Evolutionary conservation across 2,888 invertebrate genomes (phyloP).

Genomic region (Lucinisca nassula): DNA sequence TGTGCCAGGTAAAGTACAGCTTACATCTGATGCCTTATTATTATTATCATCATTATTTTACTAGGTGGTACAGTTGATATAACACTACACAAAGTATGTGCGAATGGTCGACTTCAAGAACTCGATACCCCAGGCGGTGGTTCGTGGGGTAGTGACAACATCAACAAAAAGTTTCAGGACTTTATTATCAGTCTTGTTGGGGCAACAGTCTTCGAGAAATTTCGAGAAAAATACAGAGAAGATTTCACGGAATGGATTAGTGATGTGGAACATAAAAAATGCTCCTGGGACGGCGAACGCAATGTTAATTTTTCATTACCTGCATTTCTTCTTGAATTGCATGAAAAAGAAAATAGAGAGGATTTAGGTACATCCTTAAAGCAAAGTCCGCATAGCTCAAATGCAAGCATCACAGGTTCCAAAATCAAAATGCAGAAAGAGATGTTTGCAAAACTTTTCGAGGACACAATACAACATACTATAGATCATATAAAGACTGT

Average conservation of each 20-base stretch:
- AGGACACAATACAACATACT: slow-evolving; percentile 18
- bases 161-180: slow-evolving; percentile 34
- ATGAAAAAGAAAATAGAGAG: neutral
- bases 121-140: slow-evolving; percentile 39
- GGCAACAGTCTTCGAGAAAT: slow-evolving; percentile 17
- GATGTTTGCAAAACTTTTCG: slow-evolving; percentile 21
- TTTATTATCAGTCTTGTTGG: slow-evolving; percentile 35
- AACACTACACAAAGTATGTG: slow-evolving; percentile 27
- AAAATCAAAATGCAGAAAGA: slow-evolving; percentile 18
- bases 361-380: neutral
- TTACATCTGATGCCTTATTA: no score
- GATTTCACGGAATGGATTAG: slow-evolving; percentile 30
- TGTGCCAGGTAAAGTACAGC: no score
- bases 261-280: slow-evolving; percentile 45
- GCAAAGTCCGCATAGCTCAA: neutral
- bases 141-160: slow-evolving; percentile 42
- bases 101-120: slow-evolving; percentile 33
- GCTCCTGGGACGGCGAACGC: neutral
- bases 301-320: slow-evolving; percentile 14
- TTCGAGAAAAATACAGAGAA: slow-evolving; percentile 20
- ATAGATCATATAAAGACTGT: slow-evolving; percentile 4
- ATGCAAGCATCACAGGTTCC: neutral
- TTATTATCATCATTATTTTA: neutral
- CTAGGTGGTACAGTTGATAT: slow-evolving; percentile 55
- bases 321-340: neutral